phyloP scores from a whole-genome alignment of 1,140 invertebrate species.

The Hyposmocoma kahamanoa region DNA sequence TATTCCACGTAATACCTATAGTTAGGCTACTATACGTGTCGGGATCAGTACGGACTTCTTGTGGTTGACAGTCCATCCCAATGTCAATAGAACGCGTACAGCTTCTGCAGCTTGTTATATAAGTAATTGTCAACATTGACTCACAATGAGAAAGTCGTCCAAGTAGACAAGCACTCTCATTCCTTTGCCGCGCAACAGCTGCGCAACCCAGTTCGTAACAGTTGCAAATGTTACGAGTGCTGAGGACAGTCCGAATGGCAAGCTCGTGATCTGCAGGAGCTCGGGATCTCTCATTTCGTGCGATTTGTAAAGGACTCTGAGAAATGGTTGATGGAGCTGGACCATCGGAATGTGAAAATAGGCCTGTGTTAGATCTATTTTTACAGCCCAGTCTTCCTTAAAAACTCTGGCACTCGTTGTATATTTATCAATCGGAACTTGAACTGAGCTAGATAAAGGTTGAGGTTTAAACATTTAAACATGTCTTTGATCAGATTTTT shows the following conservation, averaged over 20 bases:
- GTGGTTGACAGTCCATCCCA: neutral
- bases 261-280: conserved; percentile 22
- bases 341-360: conserved; percentile 28
- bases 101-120: neutral
- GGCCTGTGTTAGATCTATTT: conserved; percentile 25
- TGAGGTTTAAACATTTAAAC: neutral
- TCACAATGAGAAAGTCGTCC: conserved; percentile 24
- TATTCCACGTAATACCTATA: neutral
- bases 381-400: conserved; percentile 15
- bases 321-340: conserved; percentile 16
- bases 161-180: conserved; percentile 25
- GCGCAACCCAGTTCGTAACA: conserved; percentile 26
- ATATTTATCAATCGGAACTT: conserved; percentile 4
- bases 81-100: neutral
- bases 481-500: neutral
- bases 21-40: neutral
- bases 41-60: neutral
- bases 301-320: neutral
- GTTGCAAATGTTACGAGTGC: conserved; percentile 24
- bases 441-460: neutral
- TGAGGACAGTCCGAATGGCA: conserved; percentile 26
- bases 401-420: conserved; percentile 1
- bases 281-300: neutral
- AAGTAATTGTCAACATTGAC: neutral
- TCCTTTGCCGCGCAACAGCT: conserved; percentile 9